Percentiles rank a stretch among this genome's conserved stretches.
Conservation (phyloP, 2,888 invertebrate species). For the Neoscelio sp. region DNA sequence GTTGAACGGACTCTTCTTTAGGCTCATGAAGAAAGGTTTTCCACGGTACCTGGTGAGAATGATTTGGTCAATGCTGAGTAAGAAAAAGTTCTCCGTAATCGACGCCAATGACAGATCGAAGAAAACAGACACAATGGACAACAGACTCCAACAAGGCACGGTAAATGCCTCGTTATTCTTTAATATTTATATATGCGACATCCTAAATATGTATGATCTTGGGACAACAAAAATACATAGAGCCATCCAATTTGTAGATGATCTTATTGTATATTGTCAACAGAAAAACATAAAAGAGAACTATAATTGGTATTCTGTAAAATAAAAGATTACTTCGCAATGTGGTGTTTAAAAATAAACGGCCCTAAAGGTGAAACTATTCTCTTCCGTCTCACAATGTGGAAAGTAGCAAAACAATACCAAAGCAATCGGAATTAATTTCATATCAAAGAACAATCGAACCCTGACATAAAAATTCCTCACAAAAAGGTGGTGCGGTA, state of each 20-base stretch:
- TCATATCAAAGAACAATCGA: neutral
- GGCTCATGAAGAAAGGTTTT: constrained; percentile 14
- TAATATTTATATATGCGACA: no score
- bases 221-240: constrained; percentile 7
- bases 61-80: constrained; percentile 34
- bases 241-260: constrained; percentile 39
- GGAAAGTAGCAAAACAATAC: neutral
- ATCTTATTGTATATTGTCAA: constrained; percentile 28
- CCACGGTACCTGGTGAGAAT: constrained; percentile 15
- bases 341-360: constrained; percentile 50
- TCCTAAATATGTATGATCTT: constrained; percentile 15
- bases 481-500: constrained; percentile 53
- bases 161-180: constrained; percentile 15
- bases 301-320: constrained; percentile 3
- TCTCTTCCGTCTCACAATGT: constrained; percentile 23
- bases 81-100: neutral
- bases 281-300: constrained; percentile 4
- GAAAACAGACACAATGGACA: no score
- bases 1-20: neutral
- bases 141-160: no score
- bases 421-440: constrained; percentile 11
- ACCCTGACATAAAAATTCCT: neutral
- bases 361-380: constrained; percentile 59
- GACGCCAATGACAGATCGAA: neutral
- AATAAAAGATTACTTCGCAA: constrained; percentile 32